Evolutionary conservation across 2,888 invertebrate species (phyloP), one percentile per base, ranked within the genome.

Genomic region (Polietes domitor): DNA sequence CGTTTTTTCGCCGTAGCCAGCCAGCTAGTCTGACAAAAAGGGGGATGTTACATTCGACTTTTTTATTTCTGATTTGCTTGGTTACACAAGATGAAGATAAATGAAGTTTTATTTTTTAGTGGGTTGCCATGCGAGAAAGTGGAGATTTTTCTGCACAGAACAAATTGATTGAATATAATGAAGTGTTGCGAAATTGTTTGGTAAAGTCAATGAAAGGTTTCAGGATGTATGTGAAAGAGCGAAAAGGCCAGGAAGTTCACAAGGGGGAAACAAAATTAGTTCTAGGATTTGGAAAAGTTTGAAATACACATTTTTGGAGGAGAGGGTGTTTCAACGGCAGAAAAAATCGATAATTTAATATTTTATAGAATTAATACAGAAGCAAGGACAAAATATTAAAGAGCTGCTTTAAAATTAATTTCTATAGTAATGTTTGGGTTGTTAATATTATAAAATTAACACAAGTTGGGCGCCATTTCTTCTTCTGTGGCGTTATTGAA

Each of bases 151-250:
- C 19, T 70, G 28, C 70, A 32, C 74, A 70, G 28, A 77, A 65
- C 55, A 77, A 83, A 83, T 80, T 83, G 74, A 77, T 77, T 77
- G 77, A 80, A 80, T 77, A 80, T 74, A 83, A 83, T 83, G 74
- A 74, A 80, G 63, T 79, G 65, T 43, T 21, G 9, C 72, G 58
- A 77, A 79, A 37, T 15, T 28, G 61, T 75, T 63, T 43, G 15
- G n/a, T 50, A 17, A 68, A 24, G 47, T 47, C 47, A 47, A 47
- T 47, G 47, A n/a, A 47, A 47, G 15, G n/a, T 47, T 47, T n/a
- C n/a, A 47, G 15, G n/a, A 47, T n/a, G 21, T 19, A 21, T 55
- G n/a, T 55, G 53, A 55, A n/a, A 55, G 24, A 7, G 37, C 19
- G 7, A 55, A 55, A 21, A 7, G 10, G 9, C 37, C 4, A 37